Conservation (phyloP, 1,140 invertebrate species). For the Metaphire vulgaris region DNA sequence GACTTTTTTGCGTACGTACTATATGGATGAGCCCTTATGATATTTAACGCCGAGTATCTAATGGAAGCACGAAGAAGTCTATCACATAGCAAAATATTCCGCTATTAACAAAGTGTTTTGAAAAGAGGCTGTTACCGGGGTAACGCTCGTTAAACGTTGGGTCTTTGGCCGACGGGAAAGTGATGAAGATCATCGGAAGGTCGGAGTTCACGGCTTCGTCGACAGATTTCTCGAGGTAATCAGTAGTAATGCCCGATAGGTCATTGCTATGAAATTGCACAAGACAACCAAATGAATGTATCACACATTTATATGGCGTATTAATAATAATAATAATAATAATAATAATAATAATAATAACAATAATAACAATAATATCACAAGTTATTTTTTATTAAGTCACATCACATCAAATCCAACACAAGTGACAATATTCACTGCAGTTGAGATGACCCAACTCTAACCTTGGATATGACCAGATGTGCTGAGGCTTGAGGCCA, state of each 20-base stretch:
- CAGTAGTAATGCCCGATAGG: constrained; percentile 36
- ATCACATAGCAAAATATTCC: too few species aligned
- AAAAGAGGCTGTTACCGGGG: too few species aligned
- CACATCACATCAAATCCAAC: too few species aligned
- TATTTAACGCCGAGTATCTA: too few species aligned
- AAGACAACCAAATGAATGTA: not conserved
- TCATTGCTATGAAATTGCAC: constrained; percentile 36
- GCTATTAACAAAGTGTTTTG: too few species aligned
- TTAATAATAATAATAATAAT: not conserved
- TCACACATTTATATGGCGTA: not conserved
- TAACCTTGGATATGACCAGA: constrained; percentile 47
- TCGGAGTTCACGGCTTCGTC: constrained; percentile 44
- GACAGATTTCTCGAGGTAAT: constrained; percentile 35
- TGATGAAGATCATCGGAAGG: constrained; percentile 50
- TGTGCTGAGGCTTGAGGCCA: constrained; percentile 43
- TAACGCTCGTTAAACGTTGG: constrained; percentile 45
- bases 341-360: not conserved
- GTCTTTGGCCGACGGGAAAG: constrained; percentile 53
- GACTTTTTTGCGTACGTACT: too few species aligned
- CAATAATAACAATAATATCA: too few species aligned
- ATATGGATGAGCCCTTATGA: too few species aligned
- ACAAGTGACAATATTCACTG: too few species aligned
- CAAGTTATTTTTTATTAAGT: too few species aligned
- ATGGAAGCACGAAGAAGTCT: too few species aligned
- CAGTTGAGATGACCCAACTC: too few species aligned